Evolutionary conservation across 2,797 vertebrate genomes (phyloP), one percentile per base, ranked within the genome.

Genomic region (Philypnodon macrostomus): DNA sequence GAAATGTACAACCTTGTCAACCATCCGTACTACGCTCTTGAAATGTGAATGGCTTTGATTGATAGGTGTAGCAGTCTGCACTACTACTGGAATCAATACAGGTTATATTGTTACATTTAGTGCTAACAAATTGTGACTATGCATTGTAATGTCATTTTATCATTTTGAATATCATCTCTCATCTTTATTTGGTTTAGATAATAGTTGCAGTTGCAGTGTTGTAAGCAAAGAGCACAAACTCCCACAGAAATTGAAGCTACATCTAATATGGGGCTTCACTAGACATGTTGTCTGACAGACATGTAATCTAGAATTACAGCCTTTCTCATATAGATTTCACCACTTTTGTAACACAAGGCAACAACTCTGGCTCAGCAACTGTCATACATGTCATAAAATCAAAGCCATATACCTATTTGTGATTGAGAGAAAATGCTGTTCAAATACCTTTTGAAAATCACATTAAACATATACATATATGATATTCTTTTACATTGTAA

Each of bases 1-100:
- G 56, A 66, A 60, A 44, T 40, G 46, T 65, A 70, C 62, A 53
- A 41, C 53, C 53, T 69, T 59, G 58, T 79, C 58, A 7, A 21
- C 44, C 40, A 10, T 4, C 49, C 44, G 8, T 59, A 2, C 36
- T 38, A 42, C 21, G 14, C 52, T 57, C 29, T 1, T 34, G 15
- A 51, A 47, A 36, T 57, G 51, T 63, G 63, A 74, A 49, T 17
- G 54, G 16, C 29, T 75, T 36, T 46, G 47, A 9, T 60, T 58
- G 47, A 44, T 56, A 59, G 58, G 36, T 55, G 49, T 44, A 47
- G 47, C 58, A 49, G 57, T 54, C 57, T 57, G 63, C 73, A 48
- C 15, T 31, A 23, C 29, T 41, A 47, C 34, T 34, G 29, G 39
- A 32, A 38, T 21, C 18, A 24, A 30, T 27, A 33, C 29, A 12